Base-by-base conservation (phyloP, 1,140 invertebrate genomes). In the Sitobion miscanthi region DNA sequence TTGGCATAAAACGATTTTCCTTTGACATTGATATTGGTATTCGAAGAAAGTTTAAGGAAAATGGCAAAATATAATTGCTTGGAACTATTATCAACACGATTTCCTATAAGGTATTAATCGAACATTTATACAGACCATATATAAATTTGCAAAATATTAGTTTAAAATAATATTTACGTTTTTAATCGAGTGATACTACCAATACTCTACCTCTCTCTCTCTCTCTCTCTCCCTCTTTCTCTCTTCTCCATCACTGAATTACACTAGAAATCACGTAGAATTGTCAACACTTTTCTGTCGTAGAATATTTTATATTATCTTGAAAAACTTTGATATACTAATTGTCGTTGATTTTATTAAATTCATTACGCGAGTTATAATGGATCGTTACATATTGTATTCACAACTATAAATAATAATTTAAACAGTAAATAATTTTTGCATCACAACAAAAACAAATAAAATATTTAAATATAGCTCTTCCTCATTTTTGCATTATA, bases 21-120 rank as follows among this genome's bases (percentile, higher is more conserved):
- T 77, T 77, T 77, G n/a, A 77, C 62, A 77, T 77, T n/a, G 62
- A 77, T 77, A 77, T 77, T 77, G 62, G 30, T 77, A 77, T 77
- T 77, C 14, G n/a, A 77, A 77, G 62, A 77, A n/a, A 77, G 14
- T 69, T 77, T 77, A n/a, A 77, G 62, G n/a, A 77, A n/a, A 77
- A 77, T n/a, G 30, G n/a, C 62, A 77, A 77, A 77, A 77, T 77
- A 77, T 77, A 77, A 77, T 77, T 77, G 30, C 30, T 77, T 17
- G 5, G 14, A 77, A 77, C 62, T 77, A 35, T 77, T n/a, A 77
- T 77, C 14, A 77, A 17, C 62, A n/a, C n/a, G 3, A 77, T 17
- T 77, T 35, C 14, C 25, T 77, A 11, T n/a, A 7, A 4, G 17
- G n/a, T 77, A 77, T n/a, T 77, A n/a, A 77, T n/a, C 14, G 62